Evolutionary conservation across 2,113 vertebrate genomes (phyloP), one percentile per base, ranked within the genome.

Genomic region (Trogon melanurus): DNA sequence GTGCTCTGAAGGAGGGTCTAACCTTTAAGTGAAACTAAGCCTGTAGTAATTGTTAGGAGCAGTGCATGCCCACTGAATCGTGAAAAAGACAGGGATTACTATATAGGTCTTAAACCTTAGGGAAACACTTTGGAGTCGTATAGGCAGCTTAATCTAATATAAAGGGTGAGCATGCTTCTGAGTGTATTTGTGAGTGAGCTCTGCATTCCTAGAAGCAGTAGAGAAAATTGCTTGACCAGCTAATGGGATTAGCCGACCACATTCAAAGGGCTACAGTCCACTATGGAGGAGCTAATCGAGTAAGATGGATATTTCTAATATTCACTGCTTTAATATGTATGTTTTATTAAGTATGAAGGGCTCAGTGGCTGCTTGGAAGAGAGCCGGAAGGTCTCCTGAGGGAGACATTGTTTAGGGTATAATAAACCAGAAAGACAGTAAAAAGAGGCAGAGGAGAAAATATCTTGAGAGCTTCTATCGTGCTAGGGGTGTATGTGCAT

Each of bases 261-360:
- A 72, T 83, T 94, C 81, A 94, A 83, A 94, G 88, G 85, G 94
- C 83, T 96, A 56, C 82, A 67, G 88, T 80, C 60, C 38, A 47
- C 94, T 83, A 8, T 34, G 67, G 88, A 90, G 60, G 50, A 83
- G 73, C 88, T 94, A 91, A 90, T 96, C 16, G 29, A 90, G 91
- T 83, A 90, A 96, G 90, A 88, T 85, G 75, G 60, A 71, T 93
- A 86, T 93, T 96, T 96, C 85, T 97, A 94, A 96, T 95, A 96
- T 80, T 97, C 62, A 93, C 88, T 91, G 74, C 94, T 96, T 96
- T 94, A 96, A 97, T 96, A 96, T 93, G 85, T 89, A 69, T 90
- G 54, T 96, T 97, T 96, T 95, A 79, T 82, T 89, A 83, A 90
- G 38, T 88, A 74, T 85, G 88, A 91, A 96, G 94, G 57, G 47